Evolutionary conservation across 2,888 invertebrate genomes (phyloP).

Genomic region (Agrotis segetum): DNA sequence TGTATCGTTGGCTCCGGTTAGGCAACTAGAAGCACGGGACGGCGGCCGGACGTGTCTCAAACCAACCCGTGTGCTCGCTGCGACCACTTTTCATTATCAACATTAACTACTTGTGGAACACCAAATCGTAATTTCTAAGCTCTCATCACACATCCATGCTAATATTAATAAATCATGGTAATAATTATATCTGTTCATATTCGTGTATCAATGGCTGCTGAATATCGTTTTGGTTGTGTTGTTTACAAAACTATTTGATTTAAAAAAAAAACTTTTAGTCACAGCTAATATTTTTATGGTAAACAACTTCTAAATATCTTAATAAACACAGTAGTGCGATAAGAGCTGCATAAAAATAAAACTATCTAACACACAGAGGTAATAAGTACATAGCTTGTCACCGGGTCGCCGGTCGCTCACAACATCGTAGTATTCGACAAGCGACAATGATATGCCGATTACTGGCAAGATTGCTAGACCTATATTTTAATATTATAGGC

Average conservation of each 20-base stretch:
- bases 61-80: conserved; percentile 82
- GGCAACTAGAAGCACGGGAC: conserved; percentile 91
- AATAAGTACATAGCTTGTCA: conserved; percentile 79
- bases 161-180: too few relatives aligned
- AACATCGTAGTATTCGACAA: conserved; percentile 78
- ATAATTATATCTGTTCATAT: too few relatives aligned
- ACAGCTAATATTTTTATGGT: conserved; percentile 7
- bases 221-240: not conserved
- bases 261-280: conserved; percentile 1
- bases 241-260: conserved; percentile 3
- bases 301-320: not conserved
- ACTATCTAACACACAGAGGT: conserved; percentile 83
- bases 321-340: conserved; percentile 77
- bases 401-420: conserved; percentile 77
- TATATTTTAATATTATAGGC: conserved; percentile 76
- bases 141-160: conserved; percentile 73
- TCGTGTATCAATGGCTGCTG: not conserved
- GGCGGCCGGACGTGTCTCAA: conserved; percentile 79
- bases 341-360: conserved; percentile 74
- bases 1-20: conserved; percentile 78
- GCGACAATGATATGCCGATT: conserved; percentile 82
- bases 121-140: conserved; percentile 73
- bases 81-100: conserved; percentile 77
- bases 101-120: conserved; percentile 83
- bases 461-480: conserved; percentile 79